phyloP scores from a whole-genome alignment of 2,888 invertebrate genomes.

The Bibio marci region DNA sequence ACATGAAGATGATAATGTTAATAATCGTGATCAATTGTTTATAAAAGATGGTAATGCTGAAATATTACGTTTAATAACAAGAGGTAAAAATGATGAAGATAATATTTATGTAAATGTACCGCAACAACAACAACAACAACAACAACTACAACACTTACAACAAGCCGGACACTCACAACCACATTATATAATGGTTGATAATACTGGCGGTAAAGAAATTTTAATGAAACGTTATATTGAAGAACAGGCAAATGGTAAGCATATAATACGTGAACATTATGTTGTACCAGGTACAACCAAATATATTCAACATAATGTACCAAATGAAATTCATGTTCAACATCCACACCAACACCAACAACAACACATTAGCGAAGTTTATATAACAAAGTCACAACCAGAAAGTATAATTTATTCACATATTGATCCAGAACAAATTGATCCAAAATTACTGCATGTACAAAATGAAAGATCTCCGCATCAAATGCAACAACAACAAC shows the following conservation, averaged over 20 bases:
- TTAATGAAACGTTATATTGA: slow-evolving; percentile 70
- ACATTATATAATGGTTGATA: slow-evolving; percentile 47
- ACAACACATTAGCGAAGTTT: slow-evolving; percentile 10
- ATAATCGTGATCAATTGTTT: slow-evolving; percentile 52
- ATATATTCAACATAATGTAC: slow-evolving; percentile 23
- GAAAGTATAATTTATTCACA: slow-evolving; percentile 16
- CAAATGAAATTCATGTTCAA: slow-evolving; percentile 26
- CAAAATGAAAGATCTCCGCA: slow-evolving; percentile 12
- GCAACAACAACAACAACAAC: slow-evolving; percentile 18
- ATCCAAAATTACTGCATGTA: slow-evolving; percentile 14
- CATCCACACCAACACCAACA: too few species aligned
- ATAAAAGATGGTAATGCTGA: slow-evolving; percentile 75
- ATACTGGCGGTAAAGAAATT: slow-evolving; percentile 64
- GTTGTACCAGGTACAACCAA: slow-evolving; percentile 22
- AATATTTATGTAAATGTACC: slow-evolving; percentile 39
- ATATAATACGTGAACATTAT: slow-evolving; percentile 36
- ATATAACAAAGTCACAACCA: slow-evolving; percentile 22
- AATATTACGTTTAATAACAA: slow-evolving; percentile 59
- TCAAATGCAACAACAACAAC: not conserved
- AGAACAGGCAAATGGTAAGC: slow-evolving; percentile 53
- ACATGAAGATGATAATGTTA: slow-evolving; percentile 22
- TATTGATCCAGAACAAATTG: not conserved
- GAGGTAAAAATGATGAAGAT: slow-evolving; percentile 50
- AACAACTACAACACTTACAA: too few species aligned
- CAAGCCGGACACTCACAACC: slow-evolving; percentile 34